Evolutionary conservation across 2,888 invertebrate genomes (phyloP), one percentile per base, ranked within the genome.

Genomic region (Smittia aterrima): DNA sequence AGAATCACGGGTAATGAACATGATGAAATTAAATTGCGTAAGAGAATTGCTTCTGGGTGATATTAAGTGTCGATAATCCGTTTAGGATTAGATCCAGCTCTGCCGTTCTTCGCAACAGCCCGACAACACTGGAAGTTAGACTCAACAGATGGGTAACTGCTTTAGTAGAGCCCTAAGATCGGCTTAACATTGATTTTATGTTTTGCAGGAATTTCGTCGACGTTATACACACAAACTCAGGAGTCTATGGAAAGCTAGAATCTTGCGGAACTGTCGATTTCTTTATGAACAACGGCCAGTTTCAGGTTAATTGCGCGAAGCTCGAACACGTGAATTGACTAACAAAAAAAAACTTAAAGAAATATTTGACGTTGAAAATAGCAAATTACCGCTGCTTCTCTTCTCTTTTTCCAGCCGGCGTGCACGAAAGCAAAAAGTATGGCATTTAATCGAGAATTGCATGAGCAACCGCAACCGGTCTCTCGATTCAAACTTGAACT

Each of bases 71-170:
- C 24, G 38, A 32, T 24, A 62, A 66, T 13, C 70, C 16, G 74
- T 77, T 24, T 75, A 84, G 87, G 88, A 1, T 79, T 89, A 53
- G 89, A 89, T 80, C 89, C 89, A 4, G 89, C 89, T 0, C 80
- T 88, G 77, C 89, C 89, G 0, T 81, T 88, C 20, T 89, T 88
- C 78, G 83, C 85, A 2, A 84, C 84, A 58, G 79, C 85, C 54
- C 79, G 83, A 77, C 80, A 82, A 58, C 80, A 84, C 58, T 83
- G 85, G 78, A 87, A 87, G 76, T 77, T 87, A 18, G 85, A 85
- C 77, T 77, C 81, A 0, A 77, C 79, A 0, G 87, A 87, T 76
- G 72, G 25, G 71, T 71, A 71, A 27, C 32, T 13, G 16, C 38
- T 38, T 66, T 13, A 66, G 18, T 25, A 32, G 16, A 40, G 25